Evolutionary conservation across 2,888 invertebrate genomes (phyloP).

Genomic region (Griposia aprilina): DNA sequence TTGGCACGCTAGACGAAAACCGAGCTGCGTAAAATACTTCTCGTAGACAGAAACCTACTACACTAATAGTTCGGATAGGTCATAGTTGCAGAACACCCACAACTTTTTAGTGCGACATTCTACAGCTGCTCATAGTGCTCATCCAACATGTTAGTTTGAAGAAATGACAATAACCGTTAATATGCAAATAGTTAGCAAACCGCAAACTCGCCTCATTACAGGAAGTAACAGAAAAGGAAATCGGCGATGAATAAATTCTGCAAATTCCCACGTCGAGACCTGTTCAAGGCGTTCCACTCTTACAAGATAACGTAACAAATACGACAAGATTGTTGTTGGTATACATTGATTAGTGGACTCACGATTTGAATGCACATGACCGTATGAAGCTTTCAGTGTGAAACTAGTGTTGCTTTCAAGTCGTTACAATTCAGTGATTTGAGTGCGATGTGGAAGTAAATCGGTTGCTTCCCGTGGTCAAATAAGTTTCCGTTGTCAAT

Average conservation of each 20-base stretch:
- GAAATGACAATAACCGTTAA: conserved; percentile 40
- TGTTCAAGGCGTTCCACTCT: conserved; percentile 26
- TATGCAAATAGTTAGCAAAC: conserved; percentile 42
- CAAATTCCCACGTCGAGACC: conserved; percentile 33
- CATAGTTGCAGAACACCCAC: conserved; percentile 9
- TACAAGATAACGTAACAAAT: conserved; percentile 30
- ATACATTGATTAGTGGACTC: conserved; percentile 30
- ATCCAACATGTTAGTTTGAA: conserved; percentile 19
- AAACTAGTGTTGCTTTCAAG: conserved; percentile 22
- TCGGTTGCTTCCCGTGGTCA: conserved; percentile 63
- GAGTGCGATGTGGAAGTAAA: conserved; percentile 67
- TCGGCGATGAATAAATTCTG: conserved; percentile 19
- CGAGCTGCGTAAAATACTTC: conserved; percentile 31
- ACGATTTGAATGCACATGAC: conserved; percentile 14
- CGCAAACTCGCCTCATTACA: conserved; percentile 13
- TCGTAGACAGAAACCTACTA: conserved; percentile 19
- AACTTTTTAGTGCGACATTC: conserved; percentile 32
- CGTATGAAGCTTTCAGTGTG: conserved; percentile 32
- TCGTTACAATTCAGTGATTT: conserved; percentile 30
- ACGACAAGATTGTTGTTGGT: neutral
- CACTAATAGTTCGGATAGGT: conserved; percentile 29
- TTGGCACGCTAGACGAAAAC: conserved; percentile 56
- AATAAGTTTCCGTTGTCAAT: conserved; percentile 65
- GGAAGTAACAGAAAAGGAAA: conserved; percentile 48
- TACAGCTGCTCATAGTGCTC: conserved; percentile 4